Conservation (phyloP, 2,888 invertebrate genomes). For the Aromia moschata region DNA sequence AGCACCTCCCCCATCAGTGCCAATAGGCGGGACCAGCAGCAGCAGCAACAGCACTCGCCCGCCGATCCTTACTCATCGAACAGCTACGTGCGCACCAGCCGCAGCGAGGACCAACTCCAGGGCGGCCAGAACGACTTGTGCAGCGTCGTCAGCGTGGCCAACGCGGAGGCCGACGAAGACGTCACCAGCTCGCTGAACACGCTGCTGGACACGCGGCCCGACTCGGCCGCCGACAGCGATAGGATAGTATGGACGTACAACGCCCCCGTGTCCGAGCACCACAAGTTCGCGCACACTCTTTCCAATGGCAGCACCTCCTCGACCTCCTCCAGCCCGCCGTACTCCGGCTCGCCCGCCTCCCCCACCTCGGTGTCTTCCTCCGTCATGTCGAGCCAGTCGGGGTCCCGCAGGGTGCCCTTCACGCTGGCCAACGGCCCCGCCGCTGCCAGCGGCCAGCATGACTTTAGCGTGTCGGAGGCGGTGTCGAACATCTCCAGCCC, state of each 20-base stretch:
- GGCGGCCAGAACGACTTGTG: constrained; percentile 75
- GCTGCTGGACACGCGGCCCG: constrained; percentile 74
- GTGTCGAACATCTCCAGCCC: constrained; percentile 91
- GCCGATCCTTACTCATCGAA: constrained; percentile 46
- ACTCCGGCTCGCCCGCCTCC: constrained; percentile 73
- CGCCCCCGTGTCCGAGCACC: constrained; percentile 74
- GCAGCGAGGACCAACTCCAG: constrained; percentile 87
- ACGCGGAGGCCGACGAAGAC: constrained; percentile 93
- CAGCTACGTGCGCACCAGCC: constrained; percentile 82
- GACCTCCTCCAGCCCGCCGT: constrained; percentile 81
- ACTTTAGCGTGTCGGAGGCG: constrained; percentile 85
- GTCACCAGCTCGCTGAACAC: constrained; percentile 94
- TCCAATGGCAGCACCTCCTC: constrained; percentile 70
- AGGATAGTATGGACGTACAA: constrained; percentile 93
- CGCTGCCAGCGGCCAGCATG: constrained; percentile 60
- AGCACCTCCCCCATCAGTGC: constrained; percentile 66
- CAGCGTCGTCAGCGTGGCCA: constrained; percentile 84
- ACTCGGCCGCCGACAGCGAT: constrained; percentile 50
- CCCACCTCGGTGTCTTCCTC: constrained; percentile 90
- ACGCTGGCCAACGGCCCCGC: constrained; percentile 60
- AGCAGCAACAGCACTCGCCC: constrained; percentile 45
- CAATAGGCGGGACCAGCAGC: constrained; percentile 63
- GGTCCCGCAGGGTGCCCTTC: constrained; percentile 70
- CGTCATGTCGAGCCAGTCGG: constrained; percentile 82
- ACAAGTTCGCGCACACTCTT: constrained; percentile 67